These are phyloP conservation scores for Hippasteria phrygiana DNA, from an alignment of 53 echinoderm and acorn worm species.

Conservation along the genomic window DNA sequence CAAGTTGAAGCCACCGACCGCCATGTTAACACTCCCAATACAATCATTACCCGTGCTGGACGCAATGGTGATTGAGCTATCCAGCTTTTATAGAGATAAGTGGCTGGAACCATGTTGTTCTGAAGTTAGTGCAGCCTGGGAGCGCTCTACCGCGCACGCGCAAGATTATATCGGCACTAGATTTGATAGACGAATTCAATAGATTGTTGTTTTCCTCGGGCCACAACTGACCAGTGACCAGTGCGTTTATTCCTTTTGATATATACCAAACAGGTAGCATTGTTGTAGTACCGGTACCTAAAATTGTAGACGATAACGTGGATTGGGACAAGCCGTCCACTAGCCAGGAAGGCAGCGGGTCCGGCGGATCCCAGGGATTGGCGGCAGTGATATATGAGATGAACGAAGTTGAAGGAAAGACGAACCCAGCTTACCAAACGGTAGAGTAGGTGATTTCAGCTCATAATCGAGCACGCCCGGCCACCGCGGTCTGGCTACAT, in stretches of 20 bases:
- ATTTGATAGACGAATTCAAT: too few relatives aligned
- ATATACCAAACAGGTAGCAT: not conserved
- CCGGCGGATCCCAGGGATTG: not conserved
- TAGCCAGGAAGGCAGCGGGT: constrained; percentile 40
- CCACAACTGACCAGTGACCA: too few relatives aligned
- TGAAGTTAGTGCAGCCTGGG: too few relatives aligned
- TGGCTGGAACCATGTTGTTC: too few relatives aligned
- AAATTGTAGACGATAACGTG: not conserved
- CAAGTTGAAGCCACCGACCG: too few relatives aligned
- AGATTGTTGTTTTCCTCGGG: too few relatives aligned
- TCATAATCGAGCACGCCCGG: not conserved
- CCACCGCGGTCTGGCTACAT: not conserved
- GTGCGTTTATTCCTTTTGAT: not conserved
- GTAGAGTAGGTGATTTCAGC: not conserved
- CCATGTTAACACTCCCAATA: too few relatives aligned
- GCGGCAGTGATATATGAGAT: not conserved
- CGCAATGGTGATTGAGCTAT: too few relatives aligned
- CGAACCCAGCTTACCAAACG: constrained; percentile 34
- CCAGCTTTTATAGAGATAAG: too few relatives aligned
- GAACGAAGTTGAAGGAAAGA: constrained; percentile 24
- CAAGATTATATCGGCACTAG: too few relatives aligned
- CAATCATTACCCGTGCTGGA: too few relatives aligned
- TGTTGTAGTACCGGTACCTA: not conserved
- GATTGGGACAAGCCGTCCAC: constrained; percentile 58
- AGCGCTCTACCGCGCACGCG: too few relatives aligned